Percentiles rank a stretch among this genome's conserved stretches.
Evolutionary conservation across 2,888 invertebrate species (phyloP).

Genomic region (Lasiommata megera): DNA sequence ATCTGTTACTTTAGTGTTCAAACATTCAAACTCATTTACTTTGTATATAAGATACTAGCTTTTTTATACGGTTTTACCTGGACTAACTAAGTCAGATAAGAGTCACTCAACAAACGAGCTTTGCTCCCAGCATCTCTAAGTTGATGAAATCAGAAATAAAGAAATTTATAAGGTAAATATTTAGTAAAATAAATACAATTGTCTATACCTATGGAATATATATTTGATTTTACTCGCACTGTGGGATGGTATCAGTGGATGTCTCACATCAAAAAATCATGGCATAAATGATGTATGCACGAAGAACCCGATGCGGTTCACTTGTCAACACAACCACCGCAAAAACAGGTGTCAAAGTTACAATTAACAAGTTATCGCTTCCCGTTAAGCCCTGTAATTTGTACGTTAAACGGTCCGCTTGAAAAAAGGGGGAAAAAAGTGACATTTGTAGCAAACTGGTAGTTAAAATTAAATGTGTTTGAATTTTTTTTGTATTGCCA

Average conservation of each 20-base stretch:
- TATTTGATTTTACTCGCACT: no score
- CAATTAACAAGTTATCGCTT: slow-evolving; percentile 74
- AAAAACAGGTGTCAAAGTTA: slow-evolving; percentile 63
- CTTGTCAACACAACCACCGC: slow-evolving; percentile 15
- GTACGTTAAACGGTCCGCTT: slow-evolving; percentile 19
- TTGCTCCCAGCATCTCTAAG: no score
- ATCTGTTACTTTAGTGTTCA: no score
- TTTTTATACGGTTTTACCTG: no score
- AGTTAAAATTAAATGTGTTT: not conserved
- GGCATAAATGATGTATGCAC: not conserved
- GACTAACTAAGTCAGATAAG: no score
- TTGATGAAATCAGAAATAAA: no score
- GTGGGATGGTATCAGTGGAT: not conserved
- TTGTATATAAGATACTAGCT: no score
- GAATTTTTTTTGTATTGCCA: not conserved
- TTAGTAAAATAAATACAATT: no score
- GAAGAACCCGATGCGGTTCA: slow-evolving; percentile 10
- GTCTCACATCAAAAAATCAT: not conserved
- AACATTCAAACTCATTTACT: no score
- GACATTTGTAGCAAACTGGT: slow-evolving; percentile 13
- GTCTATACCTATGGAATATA: no score
- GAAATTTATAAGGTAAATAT: no score
- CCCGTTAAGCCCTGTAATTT: slow-evolving; percentile 46
- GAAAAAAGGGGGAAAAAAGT: slow-evolving; percentile 33
- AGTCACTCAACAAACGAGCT: no score